Conservation (phyloP, 2,797 vertebrate species). For the Periophthalmus magnuspinnatus region DNA sequence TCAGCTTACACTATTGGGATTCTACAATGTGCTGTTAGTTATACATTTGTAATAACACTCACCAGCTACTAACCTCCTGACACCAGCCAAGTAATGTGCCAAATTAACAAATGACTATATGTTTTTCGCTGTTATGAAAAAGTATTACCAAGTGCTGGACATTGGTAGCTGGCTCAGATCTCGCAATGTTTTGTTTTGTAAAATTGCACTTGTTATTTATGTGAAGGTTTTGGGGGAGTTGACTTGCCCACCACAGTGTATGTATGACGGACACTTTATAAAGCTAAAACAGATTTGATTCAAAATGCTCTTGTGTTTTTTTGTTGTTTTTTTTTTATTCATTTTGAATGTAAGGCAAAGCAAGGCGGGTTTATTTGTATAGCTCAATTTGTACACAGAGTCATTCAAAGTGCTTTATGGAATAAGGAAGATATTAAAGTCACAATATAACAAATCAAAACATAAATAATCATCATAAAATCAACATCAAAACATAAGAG, state of each 20-base stretch:
- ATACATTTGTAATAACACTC: neutral
- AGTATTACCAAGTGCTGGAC: constrained; percentile 4
- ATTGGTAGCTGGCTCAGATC: neutral
- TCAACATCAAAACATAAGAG: no score
- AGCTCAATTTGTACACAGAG: no score
- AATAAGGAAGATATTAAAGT: no score
- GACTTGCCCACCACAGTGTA: constrained; percentile 27
- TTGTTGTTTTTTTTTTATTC: constrained; percentile 20
- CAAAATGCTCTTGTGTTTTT: constrained; percentile 20
- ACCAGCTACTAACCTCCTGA: neutral
- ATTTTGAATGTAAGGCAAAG: neutral
- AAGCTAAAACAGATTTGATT: constrained; percentile 1
- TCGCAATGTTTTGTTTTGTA: constrained; percentile 16
- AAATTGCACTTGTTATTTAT: constrained; percentile 64
- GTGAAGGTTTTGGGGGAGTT: constrained; percentile 32
- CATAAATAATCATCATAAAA: no score
- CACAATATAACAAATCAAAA: no score
- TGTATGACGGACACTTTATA: constrained; percentile 19
- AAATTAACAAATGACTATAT: neutral
- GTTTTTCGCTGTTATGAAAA: neutral
- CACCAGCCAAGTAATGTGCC: constrained; percentile 1
- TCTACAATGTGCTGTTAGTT: no score
- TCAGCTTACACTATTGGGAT: no score
- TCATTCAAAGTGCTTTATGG: no score
- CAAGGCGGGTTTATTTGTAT: no score